Percentiles rank a stretch among this genome's conserved stretches.
phyloP scores from a whole-genome alignment of 1,140 invertebrate genomes.

The Cyclargus thomasi region DNA sequence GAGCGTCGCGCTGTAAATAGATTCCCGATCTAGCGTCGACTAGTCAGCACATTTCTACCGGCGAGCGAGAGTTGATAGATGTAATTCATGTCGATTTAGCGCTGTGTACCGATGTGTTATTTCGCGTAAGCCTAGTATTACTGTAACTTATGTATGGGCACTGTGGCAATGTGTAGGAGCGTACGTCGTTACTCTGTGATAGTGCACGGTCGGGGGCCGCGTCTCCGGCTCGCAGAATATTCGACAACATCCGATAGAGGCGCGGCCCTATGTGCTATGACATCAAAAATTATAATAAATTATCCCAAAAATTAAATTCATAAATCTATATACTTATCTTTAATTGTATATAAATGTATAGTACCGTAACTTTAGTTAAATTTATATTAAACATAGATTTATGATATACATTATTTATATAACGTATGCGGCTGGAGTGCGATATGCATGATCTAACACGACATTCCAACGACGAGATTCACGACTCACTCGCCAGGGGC shows the following conservation, averaged over 20 bases:
- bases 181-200: slow-evolving; percentile 72
- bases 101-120: slow-evolving; percentile 62
- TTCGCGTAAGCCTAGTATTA: slow-evolving; percentile 57
- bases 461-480: slow-evolving; percentile 64
- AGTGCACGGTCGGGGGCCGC: slow-evolving; percentile 58
- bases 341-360: slow-evolving; percentile 72
- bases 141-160: slow-evolving; percentile 70
- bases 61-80: slow-evolving; percentile 36
- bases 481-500: slow-evolving; percentile 19
- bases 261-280: slow-evolving; percentile 62
- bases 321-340: slow-evolving; percentile 60
- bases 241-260: slow-evolving; percentile 22
- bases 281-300: slow-evolving; percentile 70
- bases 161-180: slow-evolving; percentile 66
- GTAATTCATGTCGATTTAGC: slow-evolving; percentile 52
- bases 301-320: slow-evolving; percentile 74
- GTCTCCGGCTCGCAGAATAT: slow-evolving; percentile 28
- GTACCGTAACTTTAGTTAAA: slow-evolving; percentile 58
- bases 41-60: slow-evolving; percentile 23
- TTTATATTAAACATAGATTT: slow-evolving; percentile 45
- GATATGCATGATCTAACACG: slow-evolving; percentile 66
- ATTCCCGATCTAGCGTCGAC: background rate
- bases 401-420: slow-evolving; percentile 53
- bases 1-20: background rate
- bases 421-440: slow-evolving; percentile 54